Evolutionary conservation across 1,140 invertebrate species (phyloP), one percentile per base, ranked within the genome.

Genomic region (Dryas iulia): DNA sequence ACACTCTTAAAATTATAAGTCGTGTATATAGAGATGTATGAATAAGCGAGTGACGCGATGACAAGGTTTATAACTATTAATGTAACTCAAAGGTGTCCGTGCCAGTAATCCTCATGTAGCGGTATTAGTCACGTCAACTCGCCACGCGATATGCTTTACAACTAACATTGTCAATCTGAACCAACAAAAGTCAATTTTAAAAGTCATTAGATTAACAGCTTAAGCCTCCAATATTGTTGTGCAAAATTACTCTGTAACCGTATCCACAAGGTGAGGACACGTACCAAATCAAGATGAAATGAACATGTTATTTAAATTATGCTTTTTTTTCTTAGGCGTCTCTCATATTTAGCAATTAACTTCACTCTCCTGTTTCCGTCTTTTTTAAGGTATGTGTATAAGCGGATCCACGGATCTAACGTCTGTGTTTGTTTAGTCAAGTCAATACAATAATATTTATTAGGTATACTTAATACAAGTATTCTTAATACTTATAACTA

Each of bases 111-210:
- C 84, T 59, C 56, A 30, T 70, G 73, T 70, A 76, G 69, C 71
- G 21, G 69, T 58, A 12, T 18, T 28, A 72, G 79, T 77, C 88
- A 89, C 86, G 88, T 84, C 75, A 71, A 62, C 74, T 53, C 66
- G 56, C 58, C 75, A 74, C 77, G 79, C 77, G 72, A 69, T 58
- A 35, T 70, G 26, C 69, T 84, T 85, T 84, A 81, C 75, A 64
- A 72, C 72, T 71, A 57, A 73, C 74, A 74, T 52, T 73, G 73
- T 63, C 68, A 74, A 68, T 69, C 71, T 69, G 73, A 83, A 82
- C 65, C 76, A 82, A 87, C 85, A 89, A 86, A 81, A 79, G 76
- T 80, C 83, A 85, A 85, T 81, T 82, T 83, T 78, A 81, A 87
- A 83, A 79, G 79, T 87, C 78, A 88, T 72, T 82, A 80, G 83